Base-by-base conservation (phyloP, 2,113 vertebrate genomes). In the Colaptes auratus region DNA sequence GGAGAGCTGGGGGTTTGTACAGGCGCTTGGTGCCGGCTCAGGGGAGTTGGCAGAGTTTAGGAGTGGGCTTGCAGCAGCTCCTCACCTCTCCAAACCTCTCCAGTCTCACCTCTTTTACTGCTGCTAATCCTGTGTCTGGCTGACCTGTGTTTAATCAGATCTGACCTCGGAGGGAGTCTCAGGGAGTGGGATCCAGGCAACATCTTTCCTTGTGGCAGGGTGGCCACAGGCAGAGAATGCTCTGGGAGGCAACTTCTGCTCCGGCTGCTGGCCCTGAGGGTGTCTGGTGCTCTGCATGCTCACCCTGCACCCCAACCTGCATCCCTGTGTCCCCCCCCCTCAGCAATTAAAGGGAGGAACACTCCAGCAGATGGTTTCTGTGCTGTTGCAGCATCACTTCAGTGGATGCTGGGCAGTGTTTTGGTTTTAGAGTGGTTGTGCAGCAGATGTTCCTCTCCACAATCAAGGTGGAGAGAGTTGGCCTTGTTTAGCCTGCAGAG, bases 361-460 rank as follows among this genome's bases (percentile, higher is more conserved):
- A 52, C 5, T 18, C 75, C 2, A 0, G 2, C 5, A 5, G 15
- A 2, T 46, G 55, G 11, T 82, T 75, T 35, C 50, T 60, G 55
- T 61, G 63, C 35, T 48, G 55, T 9, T 66, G 53, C 7, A 58
- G 27, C 60, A 24, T n/a, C 56, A 0, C 31, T n/a, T 23, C 1
- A 8, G 19, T 15, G 30, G 17, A 9, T 20, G 3, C 36, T 0
- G 0, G 33, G 67, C 0, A 2, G 20, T 20, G 18, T 2, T 83
- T 27, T 36, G 33, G 21, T 18, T 87, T 60, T 16, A 1, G 1
- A 6, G 61, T 18, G 27, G 33, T 30, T 25, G 33, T 24, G 50
- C 75, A 56, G 46, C 30, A 56, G 31, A 28, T 63, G 63, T 80
- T 88, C 25, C 1, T 30, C 56, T 63, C 42, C 9, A 1, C 15